phyloP scores from a whole-genome alignment of 1,140 invertebrate species.

The Papilio polytes region DNA sequence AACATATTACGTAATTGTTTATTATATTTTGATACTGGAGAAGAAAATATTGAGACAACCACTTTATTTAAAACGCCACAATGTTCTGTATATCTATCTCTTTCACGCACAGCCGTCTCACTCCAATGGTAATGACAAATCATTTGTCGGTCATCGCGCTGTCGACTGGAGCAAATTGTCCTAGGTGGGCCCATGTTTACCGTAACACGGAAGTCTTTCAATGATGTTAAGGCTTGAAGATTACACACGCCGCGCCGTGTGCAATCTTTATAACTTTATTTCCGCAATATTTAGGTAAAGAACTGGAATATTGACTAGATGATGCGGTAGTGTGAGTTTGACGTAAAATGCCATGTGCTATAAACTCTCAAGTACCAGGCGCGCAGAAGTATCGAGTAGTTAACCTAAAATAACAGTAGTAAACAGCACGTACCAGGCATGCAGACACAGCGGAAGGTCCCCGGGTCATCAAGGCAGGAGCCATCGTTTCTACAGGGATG shows the following conservation, averaged over 20 bases:
- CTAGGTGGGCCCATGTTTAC: slow-evolving; percentile 47
- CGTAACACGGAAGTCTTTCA: slow-evolving; percentile 50
- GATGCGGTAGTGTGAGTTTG: background rate
- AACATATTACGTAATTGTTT: background rate
- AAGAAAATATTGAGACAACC: background rate
- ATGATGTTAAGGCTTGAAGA: slow-evolving; percentile 45
- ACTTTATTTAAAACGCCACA: background rate
- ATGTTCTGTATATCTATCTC: slow-evolving; percentile 33
- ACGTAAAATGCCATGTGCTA: background rate
- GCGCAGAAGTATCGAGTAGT: background rate
- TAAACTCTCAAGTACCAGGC: background rate
- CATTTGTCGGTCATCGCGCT: slow-evolving; percentile 54
- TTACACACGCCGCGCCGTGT: background rate
- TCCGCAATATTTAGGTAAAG: background rate
- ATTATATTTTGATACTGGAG: background rate
- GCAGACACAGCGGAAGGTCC: slow-evolving; percentile 97
- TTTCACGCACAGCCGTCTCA: slow-evolving; percentile 27
- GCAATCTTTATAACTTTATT: background rate
- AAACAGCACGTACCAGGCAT: slow-evolving; percentile 93
- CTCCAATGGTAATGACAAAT: slow-evolving; percentile 60
- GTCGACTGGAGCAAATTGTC: slow-evolving; percentile 61
- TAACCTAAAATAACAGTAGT: background rate
- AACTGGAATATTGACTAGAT: background rate
- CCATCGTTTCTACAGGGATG: slow-evolving; percentile 97
- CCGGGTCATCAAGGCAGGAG: slow-evolving; percentile 97